Evolutionary conservation across 1,140 invertebrate species (phyloP).

Genomic region (Anastatus disparis): DNA sequence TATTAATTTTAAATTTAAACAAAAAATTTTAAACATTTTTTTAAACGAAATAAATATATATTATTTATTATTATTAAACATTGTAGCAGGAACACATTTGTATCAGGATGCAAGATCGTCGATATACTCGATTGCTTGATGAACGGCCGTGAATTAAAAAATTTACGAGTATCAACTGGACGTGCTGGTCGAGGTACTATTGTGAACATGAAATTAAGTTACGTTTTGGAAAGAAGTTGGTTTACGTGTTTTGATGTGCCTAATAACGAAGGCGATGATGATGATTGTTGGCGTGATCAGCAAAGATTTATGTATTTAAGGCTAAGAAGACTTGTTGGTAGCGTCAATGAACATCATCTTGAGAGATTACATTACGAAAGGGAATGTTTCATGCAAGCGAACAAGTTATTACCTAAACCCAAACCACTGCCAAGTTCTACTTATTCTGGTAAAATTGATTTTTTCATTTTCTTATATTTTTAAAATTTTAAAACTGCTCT

Average conservation of each 20-base stretch:
- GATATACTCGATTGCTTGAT: constrained; percentile 61
- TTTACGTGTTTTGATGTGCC: constrained; percentile 58
- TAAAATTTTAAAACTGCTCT: too few relatives aligned
- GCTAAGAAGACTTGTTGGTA: constrained; percentile 57
- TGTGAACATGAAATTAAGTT: constrained; percentile 58
- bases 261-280: constrained; percentile 45
- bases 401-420: constrained; percentile 8
- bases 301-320: constrained; percentile 63
- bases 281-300: constrained; percentile 59
- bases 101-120: constrained; percentile 61
- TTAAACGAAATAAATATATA: too few relatives aligned
- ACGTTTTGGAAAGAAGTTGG: constrained; percentile 60
- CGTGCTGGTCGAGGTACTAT: constrained; percentile 31
- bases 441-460: constrained; percentile 52
- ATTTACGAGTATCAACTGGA: constrained; percentile 46
- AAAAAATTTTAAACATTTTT: too few relatives aligned
- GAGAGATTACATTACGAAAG: constrained; percentile 54
- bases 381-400: constrained; percentile 41
- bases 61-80: too few relatives aligned
- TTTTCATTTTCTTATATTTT: too few relatives aligned
- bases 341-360: constrained; percentile 56
- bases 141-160: constrained; percentile 55
- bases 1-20: too few relatives aligned
- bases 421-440: constrained; percentile 52
- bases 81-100: constrained; percentile 51